Percentiles rank a stretch among this genome's conserved stretches.
phyloP scores from a whole-genome alignment of 1,140 invertebrate species.

The Hypsibius dujardini region DNA sequence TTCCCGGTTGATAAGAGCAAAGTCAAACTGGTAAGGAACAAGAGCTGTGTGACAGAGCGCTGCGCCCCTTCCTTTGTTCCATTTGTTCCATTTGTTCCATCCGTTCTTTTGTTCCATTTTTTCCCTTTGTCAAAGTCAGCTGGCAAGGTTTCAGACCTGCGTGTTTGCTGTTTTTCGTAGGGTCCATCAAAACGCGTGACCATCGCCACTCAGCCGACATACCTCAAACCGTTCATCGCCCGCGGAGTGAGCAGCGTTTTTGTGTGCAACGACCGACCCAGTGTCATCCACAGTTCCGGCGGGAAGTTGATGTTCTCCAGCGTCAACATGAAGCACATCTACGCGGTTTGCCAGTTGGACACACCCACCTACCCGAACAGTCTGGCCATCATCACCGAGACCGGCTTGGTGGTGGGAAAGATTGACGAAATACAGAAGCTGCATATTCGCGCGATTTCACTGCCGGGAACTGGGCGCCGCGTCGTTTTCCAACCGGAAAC shows the following conservation, averaged over 20 bases:
- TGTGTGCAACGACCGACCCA: constrained; percentile 91
- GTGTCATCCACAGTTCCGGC: constrained; percentile 96
- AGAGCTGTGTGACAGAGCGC: no score
- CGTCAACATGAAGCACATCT: constrained; percentile 93
- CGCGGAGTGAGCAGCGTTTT: constrained; percentile 62
- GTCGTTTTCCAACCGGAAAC: neutral
- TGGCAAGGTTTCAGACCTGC: no score
- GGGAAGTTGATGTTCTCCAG: constrained; percentile 97
- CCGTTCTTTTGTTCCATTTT: no score
- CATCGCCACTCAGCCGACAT: constrained; percentile 87
- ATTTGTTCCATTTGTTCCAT: no score
- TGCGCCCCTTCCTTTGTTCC: no score
- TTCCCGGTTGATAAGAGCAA: constrained; percentile 67
- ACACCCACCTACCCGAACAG: constrained; percentile 82
- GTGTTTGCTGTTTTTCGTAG: no score
- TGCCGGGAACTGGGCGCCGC: neutral
- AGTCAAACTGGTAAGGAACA: no score
- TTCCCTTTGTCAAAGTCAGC: no score
- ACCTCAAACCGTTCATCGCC: constrained; percentile 59
- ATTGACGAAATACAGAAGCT: constrained; percentile 98
- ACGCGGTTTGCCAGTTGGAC: constrained; percentile 93
- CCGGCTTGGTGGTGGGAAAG: constrained; percentile 80
- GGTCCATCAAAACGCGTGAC: constrained; percentile 44
- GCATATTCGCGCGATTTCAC: constrained; percentile 49
- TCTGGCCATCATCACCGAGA: constrained; percentile 79